Base-by-base conservation (phyloP, 2,888 invertebrate species). In the Sthenelais limicola region DNA sequence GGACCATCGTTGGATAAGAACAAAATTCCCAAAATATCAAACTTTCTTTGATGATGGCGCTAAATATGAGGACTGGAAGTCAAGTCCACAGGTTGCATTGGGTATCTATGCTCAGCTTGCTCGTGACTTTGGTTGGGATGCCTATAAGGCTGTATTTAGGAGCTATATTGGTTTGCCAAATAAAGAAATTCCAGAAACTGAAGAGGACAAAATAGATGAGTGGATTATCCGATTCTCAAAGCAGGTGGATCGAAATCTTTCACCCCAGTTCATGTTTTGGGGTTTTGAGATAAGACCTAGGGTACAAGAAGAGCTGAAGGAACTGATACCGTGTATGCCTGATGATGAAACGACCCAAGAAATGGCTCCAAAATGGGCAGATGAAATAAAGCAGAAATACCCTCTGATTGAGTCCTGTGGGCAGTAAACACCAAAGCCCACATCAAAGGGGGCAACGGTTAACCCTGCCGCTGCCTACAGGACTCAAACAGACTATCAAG, bases 81-180 rank as follows among this genome's bases (percentile, higher is more conserved):
- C 51, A 4, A 26, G 70, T 12, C 75, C 77, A 12, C 73, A 72
- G 18, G 49, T 77, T 15, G 81, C 79, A 21, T 72, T 81, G 15
- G 28, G 71, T 28, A 56, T 78, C 3, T 81, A 79, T 72, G 78
- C 76, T 9, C 80, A 81, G 62, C 68, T 81, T 12, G 75, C 68
- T 18, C 70, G 74, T 9, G 66, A 74, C 43, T 79, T 79, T 68
- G 78, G 77, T 12, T 81, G 76, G 76, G 74, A 73, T 1, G 33
- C 73, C 26, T 79, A 76, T 75, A 75, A 78, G 68, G 33, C 68
- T 32, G 76, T 78, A 3, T 80, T 79, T 67, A 54, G 69, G 32
- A 38, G 71, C 32, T 80, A 80, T 58, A 73, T 74, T 51, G 47
- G 21, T n/a, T n/a, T n/a, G n/a, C n/a, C n/a, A 32, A 18, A 2